Evolutionary conservation across 2,113 vertebrate genomes (phyloP), one percentile per base, ranked within the genome.

Genomic region (Megaptera novaeangliae): DNA sequence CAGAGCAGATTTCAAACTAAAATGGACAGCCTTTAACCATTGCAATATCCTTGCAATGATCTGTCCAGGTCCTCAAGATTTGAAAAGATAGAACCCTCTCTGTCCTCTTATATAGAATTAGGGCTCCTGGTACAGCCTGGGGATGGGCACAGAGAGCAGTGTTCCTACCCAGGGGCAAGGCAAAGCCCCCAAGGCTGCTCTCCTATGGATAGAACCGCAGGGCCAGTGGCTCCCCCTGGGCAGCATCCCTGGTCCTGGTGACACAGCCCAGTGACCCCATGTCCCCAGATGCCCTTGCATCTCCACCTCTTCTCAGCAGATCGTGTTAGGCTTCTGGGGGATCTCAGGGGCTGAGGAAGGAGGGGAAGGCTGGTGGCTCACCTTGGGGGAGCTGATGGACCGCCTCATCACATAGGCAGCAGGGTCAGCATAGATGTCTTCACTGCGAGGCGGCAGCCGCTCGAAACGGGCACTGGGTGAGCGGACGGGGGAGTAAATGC

Each of bases 371-470:
- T 3, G 36, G 61, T 1, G 5, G 0, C 83, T 99, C 95, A 99
- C 99, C 99, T 99, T 99, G 17, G 99, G 99, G 41, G 99, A 99
- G 97, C 99, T 99, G 98, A 99, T 97, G 41, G 99, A 99, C 29
- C 99, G 91, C 88, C 99, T 99, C 98, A 99, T 98, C 88, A 99
- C 96, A 31, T 99, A 99, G 86, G 99, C 93, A 0, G 99, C 96
- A 0, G 99, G 99, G 90, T 99, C 99, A 0, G 99, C 99, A 0
- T 99, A 99, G 66, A 99, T 98, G 66, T 99, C 98, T 0, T 99
- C 99, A 0, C 99, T 99, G 41, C 99, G 98, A 0, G 99, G 98
- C 0, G 98, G 98, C 52, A 99, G 98, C 29, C 98, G 98, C 49
- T 99, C 99, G 2, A 99, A 99, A 31, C 99, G 99, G 82, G 99